These are phyloP conservation scores for Pogonophryne albipinna DNA, from an alignment of 2,797 vertebrate species.

Conservation along the genomic window DNA sequence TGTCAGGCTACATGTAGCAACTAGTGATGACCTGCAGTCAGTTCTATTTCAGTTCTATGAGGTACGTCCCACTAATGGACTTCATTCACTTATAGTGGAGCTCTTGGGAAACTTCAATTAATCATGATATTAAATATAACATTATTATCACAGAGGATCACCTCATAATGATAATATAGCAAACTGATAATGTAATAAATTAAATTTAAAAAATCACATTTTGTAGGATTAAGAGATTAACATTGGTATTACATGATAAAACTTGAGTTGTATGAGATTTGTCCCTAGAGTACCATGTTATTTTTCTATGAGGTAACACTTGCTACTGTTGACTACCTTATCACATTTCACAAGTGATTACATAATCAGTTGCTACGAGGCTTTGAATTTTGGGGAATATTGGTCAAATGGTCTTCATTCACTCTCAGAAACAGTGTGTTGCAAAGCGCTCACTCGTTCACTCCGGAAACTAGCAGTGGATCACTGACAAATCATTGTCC, in stretches of 20 bases:
- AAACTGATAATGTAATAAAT: not conserved
- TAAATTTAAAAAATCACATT: not conserved
- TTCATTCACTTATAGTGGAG: not conserved
- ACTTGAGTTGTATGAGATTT: not conserved
- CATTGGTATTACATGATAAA: not conserved
- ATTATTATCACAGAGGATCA: not conserved
- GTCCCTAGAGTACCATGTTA: not conserved
- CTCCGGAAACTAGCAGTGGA: not conserved
- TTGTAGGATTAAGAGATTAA: not conserved
- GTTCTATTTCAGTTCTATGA: conserved; percentile 3
- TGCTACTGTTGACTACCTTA: not conserved
- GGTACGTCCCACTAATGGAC: not conserved
- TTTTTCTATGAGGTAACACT: not conserved
- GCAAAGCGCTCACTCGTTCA: not conserved
- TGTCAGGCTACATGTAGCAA: not conserved
- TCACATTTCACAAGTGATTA: not conserved
- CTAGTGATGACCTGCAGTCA: conserved; percentile 8
- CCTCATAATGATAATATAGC: not conserved
- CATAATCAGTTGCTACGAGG: conserved; percentile 12
- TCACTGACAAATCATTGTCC: not conserved
- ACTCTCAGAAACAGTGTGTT: not conserved
- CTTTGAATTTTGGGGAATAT: not conserved
- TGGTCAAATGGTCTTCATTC: not conserved
- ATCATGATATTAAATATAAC: not conserved
- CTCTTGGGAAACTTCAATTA: not conserved